Base-by-base conservation (phyloP, 2,113 vertebrate genomes). In the Melierax canorus region DNA sequence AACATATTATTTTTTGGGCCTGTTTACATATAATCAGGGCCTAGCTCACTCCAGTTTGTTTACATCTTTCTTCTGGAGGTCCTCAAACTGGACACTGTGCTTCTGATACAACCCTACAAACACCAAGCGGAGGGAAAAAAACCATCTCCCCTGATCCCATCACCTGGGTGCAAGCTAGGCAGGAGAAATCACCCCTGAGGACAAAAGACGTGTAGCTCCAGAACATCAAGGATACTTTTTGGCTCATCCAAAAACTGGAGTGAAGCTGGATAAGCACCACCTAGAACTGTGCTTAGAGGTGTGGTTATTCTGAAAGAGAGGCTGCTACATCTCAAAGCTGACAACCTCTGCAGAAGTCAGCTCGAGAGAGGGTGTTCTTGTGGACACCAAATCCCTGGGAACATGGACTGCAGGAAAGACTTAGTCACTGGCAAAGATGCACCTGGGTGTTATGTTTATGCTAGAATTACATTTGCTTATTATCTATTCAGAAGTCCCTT, bases 71-170 rank as follows among this genome's bases (percentile, higher is more conserved):
- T 90, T 82, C 75, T 69, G 53, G n/a, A 76, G 30, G 79, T 53
- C 36, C 72, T 90, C n/a, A 86, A 45, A 80, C 46, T 34, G 38
- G 76, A 62, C n/a, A 71, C 60, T 0, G 0, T 20, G 21, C 59
- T 87, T 94, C 81, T 63, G 51, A 67, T 59, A 81, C 26, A 91
- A 81, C 18, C n/a, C 68, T 63, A 81, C 29, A 59, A 78, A 84
- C 38, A 59, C 13, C 10, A 74, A 78, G 41, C 11, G 30, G 27
- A 36, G 20, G 41, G 55, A 80, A 72, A 77, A 3, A 22, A 51
- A 15, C 10, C 50, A 38, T 34, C 12, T 66, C 19, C 17, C 38
- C 41, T 74, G 50, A 41, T 58, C 27, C 32, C 0, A 0, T 59
- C 58, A 48, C 17, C 34, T 27, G 19, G 21, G 34, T 80, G 23